Conservation (phyloP, 2,888 invertebrate species). For the Gymnosoma rotundatum region DNA sequence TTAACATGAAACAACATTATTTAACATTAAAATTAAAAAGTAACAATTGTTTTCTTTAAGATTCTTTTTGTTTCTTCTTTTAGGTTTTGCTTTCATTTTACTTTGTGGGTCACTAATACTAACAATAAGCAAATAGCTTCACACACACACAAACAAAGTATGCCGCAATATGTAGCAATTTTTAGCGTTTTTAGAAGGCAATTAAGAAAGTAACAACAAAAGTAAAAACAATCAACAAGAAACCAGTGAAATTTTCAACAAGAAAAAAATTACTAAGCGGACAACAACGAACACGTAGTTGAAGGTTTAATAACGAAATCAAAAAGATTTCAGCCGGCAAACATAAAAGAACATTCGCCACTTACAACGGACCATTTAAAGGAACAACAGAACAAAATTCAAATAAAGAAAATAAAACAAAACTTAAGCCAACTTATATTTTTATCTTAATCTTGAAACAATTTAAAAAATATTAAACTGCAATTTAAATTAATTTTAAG, state of each 20-base stretch:
- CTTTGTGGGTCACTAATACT: constrained; percentile 64
- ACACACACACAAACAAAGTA: constrained; percentile 42
- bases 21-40: constrained; percentile 51
- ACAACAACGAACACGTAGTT: constrained; percentile 74
- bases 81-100: neutral
- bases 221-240: constrained; percentile 54
- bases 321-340: constrained; percentile 81
- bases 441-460: neutral
- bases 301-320: constrained; percentile 76
- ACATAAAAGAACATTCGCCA: constrained; percentile 78
- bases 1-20: constrained; percentile 58
- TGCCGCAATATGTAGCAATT: constrained; percentile 64
- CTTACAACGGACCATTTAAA: constrained; percentile 61
- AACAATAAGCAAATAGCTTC: constrained; percentile 38
- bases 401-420: constrained; percentile 5
- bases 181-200: constrained; percentile 29
- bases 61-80: constrained; percentile 18
- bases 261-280: constrained; percentile 26
- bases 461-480: too few relatives aligned
- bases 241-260: constrained; percentile 37
- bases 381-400: neutral
- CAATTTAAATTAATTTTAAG: neutral
- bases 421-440: too few relatives aligned
- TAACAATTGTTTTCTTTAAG: constrained; percentile 27
- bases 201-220: neutral